Base-by-base conservation (phyloP, 2,888 invertebrate genomes). In the Lasioglossum lativentre region DNA sequence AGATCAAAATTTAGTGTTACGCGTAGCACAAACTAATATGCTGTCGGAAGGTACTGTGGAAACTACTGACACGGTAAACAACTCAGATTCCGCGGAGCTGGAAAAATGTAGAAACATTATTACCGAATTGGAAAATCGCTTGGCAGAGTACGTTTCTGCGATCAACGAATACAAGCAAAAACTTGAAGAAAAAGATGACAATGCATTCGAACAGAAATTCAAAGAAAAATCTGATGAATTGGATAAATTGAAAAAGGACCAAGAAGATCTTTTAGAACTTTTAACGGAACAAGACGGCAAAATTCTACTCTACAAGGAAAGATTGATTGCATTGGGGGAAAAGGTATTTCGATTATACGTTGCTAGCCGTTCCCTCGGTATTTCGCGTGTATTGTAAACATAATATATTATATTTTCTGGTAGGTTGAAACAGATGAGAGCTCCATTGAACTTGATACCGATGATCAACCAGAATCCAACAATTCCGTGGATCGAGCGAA, bases 201-300 rank as follows among this genome's bases (percentile, higher is more conserved):
- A 76, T 3, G 91, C 94, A 78, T 80, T 94, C 45, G 92, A 96
- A 79, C 93, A 93, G 84, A 89, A 91, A 30, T 87, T 95, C 84
- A 88, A 91, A 80, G 95, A 96, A 75, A 95, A 94, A 87, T 86
- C 82, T 5, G 95, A 94, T 0, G 97, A 97, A 89, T 93, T 98
- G 89, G 96, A 96, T 66, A 96, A 96, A 88, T 93, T 98, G 86
- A 97, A 96, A 93, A 98, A 97, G 93, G 99, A 99, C 93, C 99
- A 99, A 95, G 99, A 99, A 91, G 99, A 99, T 95, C 95, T 99
- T 86, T 95, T 99, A 80, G 97, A 98, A 93, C 95, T 99, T 82
- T 96, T 99, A 63, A 97, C 98, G 0, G 98, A 99, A 94, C 99
- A 99, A 96, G 99, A 96, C 78, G 91, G 93, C 72, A 97, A 97